Evolutionary conservation across 2,888 invertebrate genomes (phyloP).

Genomic region (Tipula confusa): DNA sequence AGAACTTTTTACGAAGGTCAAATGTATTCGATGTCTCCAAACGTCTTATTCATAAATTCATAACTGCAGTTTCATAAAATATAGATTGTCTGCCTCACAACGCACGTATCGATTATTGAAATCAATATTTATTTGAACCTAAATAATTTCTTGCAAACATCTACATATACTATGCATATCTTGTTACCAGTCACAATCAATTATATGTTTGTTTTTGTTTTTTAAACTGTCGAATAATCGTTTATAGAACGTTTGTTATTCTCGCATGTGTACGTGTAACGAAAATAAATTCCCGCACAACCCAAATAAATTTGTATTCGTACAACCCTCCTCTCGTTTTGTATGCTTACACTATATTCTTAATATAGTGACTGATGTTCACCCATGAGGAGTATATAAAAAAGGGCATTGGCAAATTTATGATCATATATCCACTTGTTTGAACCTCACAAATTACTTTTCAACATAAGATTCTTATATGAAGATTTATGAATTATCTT

Average conservation of each 20-base stretch:
- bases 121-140: background rate
- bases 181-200: background rate
- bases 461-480: background rate
- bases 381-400: background rate
- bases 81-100: background rate
- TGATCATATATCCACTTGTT: background rate
- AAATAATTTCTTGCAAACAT: background rate
- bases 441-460: background rate
- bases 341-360: background rate
- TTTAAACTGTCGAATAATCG: background rate
- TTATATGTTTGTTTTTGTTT: too few species aligned
- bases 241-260: background rate
- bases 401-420: background rate
- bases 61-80: background rate
- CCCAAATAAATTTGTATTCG: background rate
- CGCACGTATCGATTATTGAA: background rate
- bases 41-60: background rate
- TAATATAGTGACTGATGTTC: background rate
- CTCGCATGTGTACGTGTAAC: background rate
- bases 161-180: background rate
- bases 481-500: background rate
- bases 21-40: background rate
- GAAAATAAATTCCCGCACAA: background rate
- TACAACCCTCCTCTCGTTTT: too few species aligned
- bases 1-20: background rate